Evolutionary conservation across 2,888 invertebrate genomes (phyloP).

Genomic region (Odontocolon sp.): DNA sequence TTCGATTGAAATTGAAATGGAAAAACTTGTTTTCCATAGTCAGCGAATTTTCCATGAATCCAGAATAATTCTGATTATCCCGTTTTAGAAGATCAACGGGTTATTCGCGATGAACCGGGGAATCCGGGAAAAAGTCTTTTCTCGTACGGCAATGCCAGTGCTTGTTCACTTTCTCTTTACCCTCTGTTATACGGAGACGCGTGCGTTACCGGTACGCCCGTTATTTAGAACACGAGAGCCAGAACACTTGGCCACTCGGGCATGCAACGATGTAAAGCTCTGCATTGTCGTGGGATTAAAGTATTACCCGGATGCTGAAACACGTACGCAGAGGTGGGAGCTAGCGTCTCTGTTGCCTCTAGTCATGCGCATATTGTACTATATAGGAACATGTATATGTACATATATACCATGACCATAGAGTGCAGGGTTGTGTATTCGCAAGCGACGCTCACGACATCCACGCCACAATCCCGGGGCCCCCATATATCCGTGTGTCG

Average conservation of each 20-base stretch:
- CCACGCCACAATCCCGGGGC: no score
- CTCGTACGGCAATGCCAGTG: not conserved
- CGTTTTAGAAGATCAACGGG: conserved; percentile 5
- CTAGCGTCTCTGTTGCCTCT: conserved; percentile 6
- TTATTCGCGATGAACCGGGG: conserved; percentile 7
- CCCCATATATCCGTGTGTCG: no score
- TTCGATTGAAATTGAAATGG: no score
- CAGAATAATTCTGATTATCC: conserved; percentile 10
- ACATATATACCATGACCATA: conserved; percentile 1
- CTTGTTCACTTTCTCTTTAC: conserved; percentile 22
- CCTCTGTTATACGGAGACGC: conserved; percentile 21
- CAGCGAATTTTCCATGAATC: not conserved
- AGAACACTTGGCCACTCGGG: conserved; percentile 43
- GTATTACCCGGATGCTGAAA: conserved; percentile 58
- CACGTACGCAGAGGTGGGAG: conserved; percentile 38
- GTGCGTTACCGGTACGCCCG: not conserved
- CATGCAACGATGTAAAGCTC: conserved; percentile 59
- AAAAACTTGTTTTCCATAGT: no score
- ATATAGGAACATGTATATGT: not conserved
- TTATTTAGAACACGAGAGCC: conserved; percentile 52
- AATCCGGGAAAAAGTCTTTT: conserved; percentile 20
- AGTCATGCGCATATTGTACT: not conserved
- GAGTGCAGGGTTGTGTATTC: not conserved
- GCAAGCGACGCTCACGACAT: no score
- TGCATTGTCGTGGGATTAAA: conserved; percentile 67